Percentiles rank a stretch among this genome's conserved stretches.
These are phyloP conservation scores for Boleophthalmus pectinirostris DNA, from an alignment of 2,113 vertebrate species.

Conservation along the genomic window DNA sequence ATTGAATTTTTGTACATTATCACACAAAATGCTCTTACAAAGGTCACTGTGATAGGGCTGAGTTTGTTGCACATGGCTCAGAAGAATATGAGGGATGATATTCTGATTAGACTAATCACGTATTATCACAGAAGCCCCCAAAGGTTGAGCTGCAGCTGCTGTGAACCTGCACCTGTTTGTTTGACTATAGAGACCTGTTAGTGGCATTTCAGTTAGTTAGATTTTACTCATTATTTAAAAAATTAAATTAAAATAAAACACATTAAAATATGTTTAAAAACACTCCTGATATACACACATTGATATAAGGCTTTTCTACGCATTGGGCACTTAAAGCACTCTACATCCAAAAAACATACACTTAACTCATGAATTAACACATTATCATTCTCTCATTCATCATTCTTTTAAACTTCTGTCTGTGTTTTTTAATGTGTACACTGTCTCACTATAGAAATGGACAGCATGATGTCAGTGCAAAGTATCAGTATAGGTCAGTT, in stretches of 20 bases:
- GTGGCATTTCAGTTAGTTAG: neutral
- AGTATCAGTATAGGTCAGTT: no score
- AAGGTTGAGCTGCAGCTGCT: constrained; percentile 54
- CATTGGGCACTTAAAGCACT: no score
- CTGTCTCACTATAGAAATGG: no score
- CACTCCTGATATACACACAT: neutral
- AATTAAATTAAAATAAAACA: neutral
- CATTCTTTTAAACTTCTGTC: no score
- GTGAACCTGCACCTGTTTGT: constrained; percentile 47
- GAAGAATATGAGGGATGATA: constrained; percentile 50
- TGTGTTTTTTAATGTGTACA: no score
- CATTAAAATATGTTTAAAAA: neutral
- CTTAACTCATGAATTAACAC: no score
- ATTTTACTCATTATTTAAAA: neutral
- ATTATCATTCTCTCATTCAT: no score
- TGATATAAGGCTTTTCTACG: no score
- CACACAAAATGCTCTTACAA: constrained; percentile 38
- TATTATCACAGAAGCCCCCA: constrained; percentile 44
- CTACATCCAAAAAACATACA: no score
- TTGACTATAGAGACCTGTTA: constrained; percentile 8
- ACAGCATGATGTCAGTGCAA: no score
- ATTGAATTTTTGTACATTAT: constrained; percentile 41
- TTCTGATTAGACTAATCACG: constrained; percentile 56
- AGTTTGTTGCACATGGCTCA: constrained; percentile 58
- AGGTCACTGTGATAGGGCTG: constrained; percentile 58